phyloP scores from a whole-genome alignment of 2,113 vertebrate genomes.

The Aleadryas rufinucha region DNA sequence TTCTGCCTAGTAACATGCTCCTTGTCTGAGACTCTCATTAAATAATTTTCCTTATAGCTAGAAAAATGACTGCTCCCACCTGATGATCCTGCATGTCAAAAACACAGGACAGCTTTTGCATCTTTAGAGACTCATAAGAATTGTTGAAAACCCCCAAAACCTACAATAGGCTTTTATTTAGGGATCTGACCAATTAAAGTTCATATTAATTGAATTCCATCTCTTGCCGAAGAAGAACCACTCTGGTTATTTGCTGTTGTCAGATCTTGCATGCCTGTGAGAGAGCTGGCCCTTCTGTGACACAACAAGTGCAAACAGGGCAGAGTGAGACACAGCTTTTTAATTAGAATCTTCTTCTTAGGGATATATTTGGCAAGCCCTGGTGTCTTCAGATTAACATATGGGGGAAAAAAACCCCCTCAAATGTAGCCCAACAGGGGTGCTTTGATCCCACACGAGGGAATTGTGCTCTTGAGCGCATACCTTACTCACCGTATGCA shows the following conservation, averaged over 20 bases:
- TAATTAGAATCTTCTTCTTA: not conserved
- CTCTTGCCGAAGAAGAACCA: not conserved
- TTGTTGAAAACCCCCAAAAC: not conserved
- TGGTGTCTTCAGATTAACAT: not conserved
- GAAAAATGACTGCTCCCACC: not conserved
- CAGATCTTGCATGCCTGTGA: not conserved
- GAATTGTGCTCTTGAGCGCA: fast-evolving
- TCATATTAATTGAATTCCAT: not conserved
- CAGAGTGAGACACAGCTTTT: not conserved
- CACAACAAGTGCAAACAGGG: not conserved
- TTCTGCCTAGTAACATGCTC: not conserved
- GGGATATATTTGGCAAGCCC: not conserved
- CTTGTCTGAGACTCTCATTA: not conserved
- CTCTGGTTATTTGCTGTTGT: not conserved
- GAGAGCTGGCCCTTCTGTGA: not conserved
- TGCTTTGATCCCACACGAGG: not conserved
- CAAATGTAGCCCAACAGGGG: not conserved
- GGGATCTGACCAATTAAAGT: not conserved
- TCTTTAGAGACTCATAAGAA: not conserved
- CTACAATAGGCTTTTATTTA: not conserved
- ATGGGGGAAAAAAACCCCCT: fast-evolving
- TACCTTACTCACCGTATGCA: conserved; percentile 42
- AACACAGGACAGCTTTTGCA: not conserved
- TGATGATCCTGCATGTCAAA: not conserved
- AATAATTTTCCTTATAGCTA: not conserved